Evolutionary conservation across 2,113 vertebrate species (phyloP), one percentile per base, ranked within the genome.

Genomic region (Gymnocephalus cernua): DNA sequence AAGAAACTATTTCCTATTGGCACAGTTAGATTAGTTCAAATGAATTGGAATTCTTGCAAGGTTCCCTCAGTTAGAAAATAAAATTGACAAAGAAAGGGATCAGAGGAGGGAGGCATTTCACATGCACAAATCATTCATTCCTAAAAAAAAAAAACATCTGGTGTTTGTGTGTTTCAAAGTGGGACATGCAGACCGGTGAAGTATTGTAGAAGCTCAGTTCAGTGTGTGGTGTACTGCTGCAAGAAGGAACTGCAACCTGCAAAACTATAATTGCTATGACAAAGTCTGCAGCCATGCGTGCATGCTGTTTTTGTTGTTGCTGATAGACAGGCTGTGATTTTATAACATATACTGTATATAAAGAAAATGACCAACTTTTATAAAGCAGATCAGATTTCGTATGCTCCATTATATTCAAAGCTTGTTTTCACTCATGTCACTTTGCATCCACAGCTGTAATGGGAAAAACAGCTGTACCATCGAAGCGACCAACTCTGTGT

Each of bases 391-490:
- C n/a, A 23, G n/a, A 19, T 44, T 44, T 38, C 29, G 25, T 29
- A 47, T 51, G 23, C 35, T 47, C 21, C 11, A 16, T 38, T 19
- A 6, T 29, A 56, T 16, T 45, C 2, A 38, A 45, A 47, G 6
- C 41, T 8, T 66, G 21, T 35, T 1, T 76, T 61, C 11, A 75
- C 14, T 75, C n/a, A 47, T 25, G 11, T 72, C 38, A 2, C 32
- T 63, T 16, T 73, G 18, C 15, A 14, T 87, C 16, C 23, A 73
- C 80, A 93, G 92, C 3, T 93, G 91, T 4, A 76, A 88, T 9
- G 88, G 88, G 10, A 70, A 76, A 62, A 89, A 79, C 66, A 86
- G 29, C 67, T 93, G 92, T 4, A 50, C n/a, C 0, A 7, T 93
- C 63, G 6, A 0, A 0, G 88, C n/a, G 0, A 61, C 4, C 2